Conservation (phyloP, 2,797 vertebrate species). For the Sebastes paucispinis region DNA sequence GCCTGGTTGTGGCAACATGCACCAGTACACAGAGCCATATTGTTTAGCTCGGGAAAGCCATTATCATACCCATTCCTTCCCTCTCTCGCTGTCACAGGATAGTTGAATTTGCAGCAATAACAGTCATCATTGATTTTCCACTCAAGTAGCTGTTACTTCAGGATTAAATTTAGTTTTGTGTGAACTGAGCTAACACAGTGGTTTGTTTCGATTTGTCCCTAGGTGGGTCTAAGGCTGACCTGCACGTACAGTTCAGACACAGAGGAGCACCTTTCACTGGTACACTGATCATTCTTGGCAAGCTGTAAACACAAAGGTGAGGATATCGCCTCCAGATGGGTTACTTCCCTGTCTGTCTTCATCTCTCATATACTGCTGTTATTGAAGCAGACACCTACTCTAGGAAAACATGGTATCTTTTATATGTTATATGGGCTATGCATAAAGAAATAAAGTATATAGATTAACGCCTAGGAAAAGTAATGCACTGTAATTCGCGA, state of each 20-base stretch:
- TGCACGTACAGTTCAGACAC: constrained; percentile 5
- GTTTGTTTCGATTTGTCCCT: not conserved
- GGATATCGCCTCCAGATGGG: constrained; percentile 35
- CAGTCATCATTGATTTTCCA: constrained; percentile 40
- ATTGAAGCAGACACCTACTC: not conserved
- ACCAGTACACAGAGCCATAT: constrained; percentile 33
- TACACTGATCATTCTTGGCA: constrained; percentile 40
- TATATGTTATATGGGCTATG: not conserved
- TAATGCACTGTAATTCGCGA: too few relatives aligned
- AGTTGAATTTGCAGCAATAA: constrained; percentile 31
- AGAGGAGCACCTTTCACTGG: constrained; percentile 12
- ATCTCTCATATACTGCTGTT: not conserved
- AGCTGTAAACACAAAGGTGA: constrained; percentile 52
- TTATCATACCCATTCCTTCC: constrained; percentile 34
- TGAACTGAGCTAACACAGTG: not conserved
- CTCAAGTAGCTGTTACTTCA: constrained; percentile 17
- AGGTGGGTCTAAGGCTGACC: not conserved
- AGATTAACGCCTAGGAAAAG: too few relatives aligned
- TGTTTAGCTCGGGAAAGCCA: constrained; percentile 37
- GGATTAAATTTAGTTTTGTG: constrained; percentile 18
- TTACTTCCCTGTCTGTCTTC: constrained; percentile 26
- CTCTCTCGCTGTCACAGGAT: constrained; percentile 10
- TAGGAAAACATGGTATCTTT: not conserved
- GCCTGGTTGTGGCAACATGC: constrained; percentile 49
- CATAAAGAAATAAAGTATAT: not conserved